phyloP scores from a whole-genome alignment of 2,113 vertebrate genomes.

The Orycteropus afer region DNA sequence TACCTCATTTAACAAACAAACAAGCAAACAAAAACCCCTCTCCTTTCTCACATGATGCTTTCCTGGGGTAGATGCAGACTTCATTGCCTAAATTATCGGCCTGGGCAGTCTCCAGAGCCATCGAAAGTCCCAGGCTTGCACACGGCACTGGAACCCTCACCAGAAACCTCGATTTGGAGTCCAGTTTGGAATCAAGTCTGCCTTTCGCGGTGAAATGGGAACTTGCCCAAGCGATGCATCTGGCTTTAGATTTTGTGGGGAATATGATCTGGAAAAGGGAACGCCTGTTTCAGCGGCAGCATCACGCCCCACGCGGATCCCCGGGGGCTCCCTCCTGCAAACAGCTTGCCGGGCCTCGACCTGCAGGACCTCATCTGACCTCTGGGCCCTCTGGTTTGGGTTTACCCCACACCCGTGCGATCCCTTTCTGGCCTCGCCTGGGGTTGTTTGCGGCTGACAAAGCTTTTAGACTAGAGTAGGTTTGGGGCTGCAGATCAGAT shows the following conservation, averaged over 20 bases:
- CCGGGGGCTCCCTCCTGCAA: conserved; percentile 39
- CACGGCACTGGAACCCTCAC: neutral
- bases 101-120: neutral
- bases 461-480: conserved; percentile 19
- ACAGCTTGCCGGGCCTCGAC: conserved; percentile 34
- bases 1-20: neutral
- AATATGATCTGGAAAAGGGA: conserved; percentile 72
- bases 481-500: conserved; percentile 42
- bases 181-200: conserved; percentile 67
- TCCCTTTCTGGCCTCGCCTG: conserved; percentile 28
- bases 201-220: conserved; percentile 72
- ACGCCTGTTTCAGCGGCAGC: conserved; percentile 69
- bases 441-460: neutral
- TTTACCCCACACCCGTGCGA: neutral
- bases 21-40: no score
- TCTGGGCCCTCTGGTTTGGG: conserved; percentile 25
- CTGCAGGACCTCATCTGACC: conserved; percentile 66
- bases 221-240: conserved; percentile 72
- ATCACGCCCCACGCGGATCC: neutral
- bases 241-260: conserved; percentile 77
- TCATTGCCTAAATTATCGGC: neutral
- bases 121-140: conserved; percentile 31
- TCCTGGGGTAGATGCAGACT: conserved; percentile 7
- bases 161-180: conserved; percentile 54
- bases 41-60: conserved; percentile 20